Base-by-base conservation (phyloP, 1,140 invertebrate species). In the Drosophila rufa region DNA sequence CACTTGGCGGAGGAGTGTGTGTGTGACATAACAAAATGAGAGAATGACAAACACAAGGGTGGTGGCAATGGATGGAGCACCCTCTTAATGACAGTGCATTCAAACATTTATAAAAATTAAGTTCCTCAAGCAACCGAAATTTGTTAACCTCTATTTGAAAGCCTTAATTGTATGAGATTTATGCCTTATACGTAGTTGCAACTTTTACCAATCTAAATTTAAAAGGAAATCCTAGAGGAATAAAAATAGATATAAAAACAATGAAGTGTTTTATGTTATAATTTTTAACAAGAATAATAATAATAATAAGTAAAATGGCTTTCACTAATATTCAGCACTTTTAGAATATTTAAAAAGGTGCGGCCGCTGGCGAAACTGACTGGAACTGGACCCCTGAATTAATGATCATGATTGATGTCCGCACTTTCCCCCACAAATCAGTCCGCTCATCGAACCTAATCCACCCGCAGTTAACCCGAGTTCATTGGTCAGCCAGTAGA, bases 401-500 rank as follows among this genome's bases (percentile, higher is more conserved):
- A 47, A 42, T 47, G 66, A 70, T 71, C 47, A 27, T 17, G 50
- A 73, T 73, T 48, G 43, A 50, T 71, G 51, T 36, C 19, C 15
- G 22, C 8, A 17, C 15, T 11, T 33, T 7, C 17, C 12, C 14
- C 56, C 40, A 51, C 36, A 67, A 69, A 58, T 71, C 68, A 71
- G 48, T 71, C 38, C 45, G 67, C 53, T 59, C 38, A 71, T 59
- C 45, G 67, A 71, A 71, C 67, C 51, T 71, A 58, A 58, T 36
- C 69, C 66, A 38, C 61, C 47, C 58, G 30, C 64, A 70, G 51
- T 43, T 59, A 59, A 30, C 50, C 53, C 48, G 15, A 36, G 19
- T 4, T 25, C 11, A n/a, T 27, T 19, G 33, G 56, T 60, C n/a
- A 11, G 5, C 30, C 15, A 48, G 36, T 15, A 19, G 65, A 36